Evolutionary conservation across 2,113 vertebrate genomes (phyloP), one percentile per base, ranked within the genome.

Genomic region (Sminthopsis crassicaudata): DNA sequence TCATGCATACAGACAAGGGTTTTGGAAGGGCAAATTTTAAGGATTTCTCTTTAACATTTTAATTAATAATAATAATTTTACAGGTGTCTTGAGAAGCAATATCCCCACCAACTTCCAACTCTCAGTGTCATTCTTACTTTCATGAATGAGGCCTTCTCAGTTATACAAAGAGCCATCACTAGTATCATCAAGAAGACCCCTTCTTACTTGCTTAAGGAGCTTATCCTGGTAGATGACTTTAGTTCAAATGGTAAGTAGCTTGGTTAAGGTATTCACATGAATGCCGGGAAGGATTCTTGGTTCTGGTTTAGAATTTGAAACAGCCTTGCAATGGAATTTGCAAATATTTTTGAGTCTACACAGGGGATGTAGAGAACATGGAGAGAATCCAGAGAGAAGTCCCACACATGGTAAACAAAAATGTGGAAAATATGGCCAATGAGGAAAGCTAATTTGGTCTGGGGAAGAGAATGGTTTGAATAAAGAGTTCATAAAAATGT

Each of bases 201-300:
- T 0, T 51, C 98, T 84, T 97, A 7, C 11, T 96, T 99, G 92
- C 96, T 99, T 93, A 98, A 98, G 84, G 99, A 99, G 91, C 98
- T 99, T 92, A 98, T 99, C 90, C 98, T 99, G 95, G 98, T 99
- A 91, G 99, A 99, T 6, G 99, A 99, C 94, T 98, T 98, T 96
- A 99, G 99, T 95, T 98, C 97, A 48, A 98, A 99, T 0, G 98
- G 99, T 99, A 93, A 90, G 98, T 92, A 54, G 67, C 12, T 19
- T n/a, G 67, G 60, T n/a, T 48, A 96, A 97, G 36, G 57, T 88
- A 93, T 90, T 23, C 16, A 42, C 36, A 57, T 53, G 54, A 84
- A 53, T 46, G 25, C 53, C 93, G 55, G 84, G 46, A 94, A 94
- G 57, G 36, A 9, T 10, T 93, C 92, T 84, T 91, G 42, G 26